Evolutionary conservation across 1,140 invertebrate genomes (phyloP).

Genomic region (Papilio glaucus): DNA sequence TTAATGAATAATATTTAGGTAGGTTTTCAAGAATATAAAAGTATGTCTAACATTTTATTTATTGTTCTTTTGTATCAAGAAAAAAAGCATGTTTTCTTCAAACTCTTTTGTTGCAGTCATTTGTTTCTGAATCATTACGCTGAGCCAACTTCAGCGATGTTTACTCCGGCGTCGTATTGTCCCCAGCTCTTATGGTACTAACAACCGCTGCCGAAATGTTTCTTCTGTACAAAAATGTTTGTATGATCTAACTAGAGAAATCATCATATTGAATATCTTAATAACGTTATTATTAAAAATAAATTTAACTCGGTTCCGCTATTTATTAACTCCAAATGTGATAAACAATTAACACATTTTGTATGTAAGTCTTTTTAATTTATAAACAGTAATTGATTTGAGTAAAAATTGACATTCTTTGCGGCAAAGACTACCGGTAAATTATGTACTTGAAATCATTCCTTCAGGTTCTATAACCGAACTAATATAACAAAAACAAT

Average conservation of each 20-base stretch:
- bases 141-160: neutral
- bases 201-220: slow-evolving; percentile 1
- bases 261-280: too few relatives aligned
- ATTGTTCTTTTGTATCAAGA: neutral
- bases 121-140: slow-evolving; percentile 18
- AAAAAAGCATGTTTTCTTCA: slow-evolving; percentile 18
- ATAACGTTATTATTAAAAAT: too few relatives aligned
- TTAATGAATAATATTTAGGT: neutral
- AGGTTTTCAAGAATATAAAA: neutral
- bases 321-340: too few relatives aligned
- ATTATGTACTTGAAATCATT: too few relatives aligned
- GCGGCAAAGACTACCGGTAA: too few relatives aligned
- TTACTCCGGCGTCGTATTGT: neutral
- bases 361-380: too few relatives aligned
- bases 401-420: too few relatives aligned
- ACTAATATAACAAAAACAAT: too few relatives aligned
- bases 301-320: too few relatives aligned
- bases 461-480: too few relatives aligned
- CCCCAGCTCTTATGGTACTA: neutral
- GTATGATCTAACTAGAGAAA: neutral
- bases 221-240: neutral
- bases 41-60: neutral
- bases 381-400: too few relatives aligned
- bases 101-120: slow-evolving; percentile 11
- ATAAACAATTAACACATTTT: too few relatives aligned